phyloP scores from a whole-genome alignment of 2,113 vertebrate genomes.

The Laticauda colubrina region DNA sequence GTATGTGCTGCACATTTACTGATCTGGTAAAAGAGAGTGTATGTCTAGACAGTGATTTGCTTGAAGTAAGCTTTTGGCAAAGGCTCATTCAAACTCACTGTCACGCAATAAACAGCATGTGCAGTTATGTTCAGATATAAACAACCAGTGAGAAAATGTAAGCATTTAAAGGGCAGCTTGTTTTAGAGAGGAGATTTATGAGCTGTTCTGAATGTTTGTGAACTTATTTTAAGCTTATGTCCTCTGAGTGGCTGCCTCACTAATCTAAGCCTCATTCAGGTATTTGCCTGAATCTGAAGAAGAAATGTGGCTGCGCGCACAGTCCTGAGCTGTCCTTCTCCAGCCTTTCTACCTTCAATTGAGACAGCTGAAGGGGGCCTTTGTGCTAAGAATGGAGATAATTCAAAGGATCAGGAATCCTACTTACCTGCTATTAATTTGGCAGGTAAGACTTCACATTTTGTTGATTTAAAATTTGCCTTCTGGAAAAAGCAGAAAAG shows the following conservation, averaged over 20 bases:
- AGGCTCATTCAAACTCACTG: background rate
- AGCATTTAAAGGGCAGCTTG: background rate
- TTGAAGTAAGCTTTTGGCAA: background rate
- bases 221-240: slow-evolving; percentile 26
- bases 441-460: background rate
- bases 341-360: background rate
- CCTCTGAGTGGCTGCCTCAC: background rate
- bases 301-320: background rate
- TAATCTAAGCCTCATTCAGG: background rate
- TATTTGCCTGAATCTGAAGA: background rate
- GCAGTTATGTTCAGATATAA: background rate
- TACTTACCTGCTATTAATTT: background rate
- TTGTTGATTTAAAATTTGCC: background rate
- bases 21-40: slow-evolving; percentile 28
- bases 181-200: background rate
- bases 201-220: background rate
- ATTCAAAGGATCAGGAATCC: background rate
- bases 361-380: background rate
- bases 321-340: background rate
- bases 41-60: slow-evolving; percentile 46
- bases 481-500: background rate
- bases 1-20: background rate
- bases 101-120: background rate
- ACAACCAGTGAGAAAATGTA: slow-evolving; percentile 12
- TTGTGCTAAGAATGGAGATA: background rate